Percentiles rank a stretch among this genome's conserved stretches.
phyloP scores from a whole-genome alignment of 2,113 vertebrate genomes.

The Polypterus senegalus region DNA sequence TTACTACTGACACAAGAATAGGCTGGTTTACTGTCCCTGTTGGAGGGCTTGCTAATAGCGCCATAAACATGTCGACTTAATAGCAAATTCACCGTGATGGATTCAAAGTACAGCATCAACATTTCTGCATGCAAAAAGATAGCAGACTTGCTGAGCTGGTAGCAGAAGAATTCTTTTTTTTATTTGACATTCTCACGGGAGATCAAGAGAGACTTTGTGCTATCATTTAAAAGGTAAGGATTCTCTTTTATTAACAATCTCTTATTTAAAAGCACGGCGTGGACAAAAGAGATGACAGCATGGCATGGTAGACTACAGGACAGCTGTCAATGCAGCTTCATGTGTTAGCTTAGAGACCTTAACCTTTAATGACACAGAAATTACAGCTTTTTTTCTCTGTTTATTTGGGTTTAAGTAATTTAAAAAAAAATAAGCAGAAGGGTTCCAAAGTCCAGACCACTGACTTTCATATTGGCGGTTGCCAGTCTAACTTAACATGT shows the following conservation, averaged over 20 bases:
- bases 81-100: not conserved
- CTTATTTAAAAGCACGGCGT: too few relatives aligned
- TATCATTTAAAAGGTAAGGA: conserved; percentile 6
- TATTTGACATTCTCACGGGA: not conserved
- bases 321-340: too few relatives aligned
- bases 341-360: too few relatives aligned
- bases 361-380: too few relatives aligned
- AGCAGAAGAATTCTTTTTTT: conserved; percentile 2
- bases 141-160: not conserved
- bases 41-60: conserved; percentile 10
- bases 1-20: conserved; percentile 19
- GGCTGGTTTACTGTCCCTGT: conserved; percentile 5
- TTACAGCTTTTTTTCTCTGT: too few relatives aligned
- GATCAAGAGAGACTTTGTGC: not conserved
- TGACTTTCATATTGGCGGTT: too few relatives aligned
- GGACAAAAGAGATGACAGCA: too few relatives aligned
- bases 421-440: too few relatives aligned
- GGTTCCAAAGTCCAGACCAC: too few relatives aligned
- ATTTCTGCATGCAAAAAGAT: not conserved
- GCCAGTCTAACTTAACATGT: too few relatives aligned
- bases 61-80: conserved; percentile 3
- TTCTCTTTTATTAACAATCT: not conserved
- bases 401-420: too few relatives aligned
- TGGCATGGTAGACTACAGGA: too few relatives aligned
- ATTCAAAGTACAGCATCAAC: conserved; percentile 1